Evolutionary conservation across 2,888 invertebrate genomes (phyloP).

Genomic region (Harpalus rubripes): DNA sequence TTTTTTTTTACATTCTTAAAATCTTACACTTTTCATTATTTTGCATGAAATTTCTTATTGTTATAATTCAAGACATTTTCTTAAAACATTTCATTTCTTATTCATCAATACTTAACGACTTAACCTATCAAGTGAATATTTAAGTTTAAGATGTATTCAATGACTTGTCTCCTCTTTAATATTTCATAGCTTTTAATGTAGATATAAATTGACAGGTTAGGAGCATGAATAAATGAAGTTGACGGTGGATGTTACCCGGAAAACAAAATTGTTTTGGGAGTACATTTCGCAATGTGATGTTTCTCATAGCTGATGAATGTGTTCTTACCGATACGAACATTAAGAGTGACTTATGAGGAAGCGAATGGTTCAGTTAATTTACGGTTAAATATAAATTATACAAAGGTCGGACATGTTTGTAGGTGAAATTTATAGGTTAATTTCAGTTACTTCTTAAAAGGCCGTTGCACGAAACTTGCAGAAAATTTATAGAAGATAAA

Average conservation of each 20-base stretch:
- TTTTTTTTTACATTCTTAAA: too few relatives aligned
- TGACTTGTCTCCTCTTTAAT: too few relatives aligned
- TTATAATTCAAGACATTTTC: too few relatives aligned
- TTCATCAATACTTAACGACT: too few relatives aligned
- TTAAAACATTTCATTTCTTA: too few relatives aligned
- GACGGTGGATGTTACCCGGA: not conserved
- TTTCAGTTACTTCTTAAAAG: not conserved
- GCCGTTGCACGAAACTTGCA: not conserved
- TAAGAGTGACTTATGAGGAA: slow-evolving; percentile 9
- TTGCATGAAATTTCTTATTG: too few relatives aligned
- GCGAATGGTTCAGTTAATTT: not conserved
- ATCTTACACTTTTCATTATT: too few relatives aligned
- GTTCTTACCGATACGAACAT: not conserved
- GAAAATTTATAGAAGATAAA: not conserved
- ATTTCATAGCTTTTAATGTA: too few relatives aligned
- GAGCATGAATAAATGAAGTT: not conserved
- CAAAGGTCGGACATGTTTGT: not conserved
- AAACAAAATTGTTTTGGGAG: not conserved
- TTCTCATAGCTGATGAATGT: not conserved
- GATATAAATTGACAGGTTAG: too few relatives aligned
- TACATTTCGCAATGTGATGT: not conserved
- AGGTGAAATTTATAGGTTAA: not conserved
- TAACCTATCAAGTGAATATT: too few relatives aligned
- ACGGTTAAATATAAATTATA: slow-evolving; percentile 7
- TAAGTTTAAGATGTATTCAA: too few relatives aligned